phyloP scores from a whole-genome alignment of 2,888 invertebrate genomes.

The Leptopilina myrica region DNA sequence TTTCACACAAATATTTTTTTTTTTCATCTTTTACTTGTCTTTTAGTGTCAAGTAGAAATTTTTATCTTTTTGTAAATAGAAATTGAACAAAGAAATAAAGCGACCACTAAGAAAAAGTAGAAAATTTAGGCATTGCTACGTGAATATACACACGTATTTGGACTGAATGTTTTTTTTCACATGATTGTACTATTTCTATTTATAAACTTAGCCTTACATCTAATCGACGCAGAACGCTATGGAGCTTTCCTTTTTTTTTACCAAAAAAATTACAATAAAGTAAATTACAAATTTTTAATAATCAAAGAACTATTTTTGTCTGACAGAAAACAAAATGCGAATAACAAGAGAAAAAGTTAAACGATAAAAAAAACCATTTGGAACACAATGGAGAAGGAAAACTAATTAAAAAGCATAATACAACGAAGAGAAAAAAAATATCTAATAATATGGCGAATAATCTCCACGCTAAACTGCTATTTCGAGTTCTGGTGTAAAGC shows the following conservation, averaged over 20 bases:
- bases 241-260: constrained; percentile 16
- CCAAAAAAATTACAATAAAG: not conserved
- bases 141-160: constrained; percentile 32
- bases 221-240: constrained; percentile 35
- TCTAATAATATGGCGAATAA: constrained; percentile 9
- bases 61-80: not conserved
- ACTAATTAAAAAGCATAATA: constrained; percentile 1
- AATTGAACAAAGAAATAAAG: constrained; percentile 4
- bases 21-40: constrained; percentile 1
- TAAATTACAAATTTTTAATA: not conserved
- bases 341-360: constrained; percentile 2
- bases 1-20: constrained; percentile 22
- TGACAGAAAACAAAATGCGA: not conserved
- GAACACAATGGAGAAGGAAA: constrained; percentile 23
- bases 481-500: constrained; percentile 36
- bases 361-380: not conserved
- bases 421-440: not conserved
- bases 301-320: not conserved
- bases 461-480: constrained; percentile 39
- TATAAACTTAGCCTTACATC: constrained; percentile 38
- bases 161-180: constrained; percentile 31
- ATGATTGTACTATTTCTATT: constrained; percentile 36
- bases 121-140: constrained; percentile 36
- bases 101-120: constrained; percentile 33
- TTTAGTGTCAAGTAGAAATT: not conserved